Evolutionary conservation across 2,113 vertebrate genomes (phyloP), one percentile per base, ranked within the genome.

Genomic region (Girardinichthys multiradiatus): DNA sequence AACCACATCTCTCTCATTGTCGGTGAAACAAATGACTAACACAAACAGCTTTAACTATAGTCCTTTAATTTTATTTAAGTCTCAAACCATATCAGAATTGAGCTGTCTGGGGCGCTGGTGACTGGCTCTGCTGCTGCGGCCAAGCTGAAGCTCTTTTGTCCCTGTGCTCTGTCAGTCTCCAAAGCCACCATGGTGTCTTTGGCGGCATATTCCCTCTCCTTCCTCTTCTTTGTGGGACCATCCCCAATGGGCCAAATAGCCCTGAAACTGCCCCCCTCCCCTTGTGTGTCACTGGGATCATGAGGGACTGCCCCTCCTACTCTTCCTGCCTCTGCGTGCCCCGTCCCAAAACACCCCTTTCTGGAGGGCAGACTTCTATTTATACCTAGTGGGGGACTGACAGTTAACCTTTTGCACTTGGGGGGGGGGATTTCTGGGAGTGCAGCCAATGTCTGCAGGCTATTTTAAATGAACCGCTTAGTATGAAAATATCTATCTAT

Each of bases 381-480:
- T 92, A 90, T 91, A 91, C 93, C 89, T 91, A 91, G 91, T 87
- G 72, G 91, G 91, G 91, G 91, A 91, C 88, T 94, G 92, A 93
- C 92, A 91, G 92, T 90, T 93, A 92, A 93, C 93, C 93, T 93
- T 94, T 94, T 86, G 92, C 91, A 89, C 91, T 89, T n/a, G n/a
- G n/a, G 88, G 84, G 84, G 48, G 86, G 86, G 88, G 69, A 92
- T 90, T 84, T 91, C 92, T 90, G 87, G 92, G 91, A 92, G 68
- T 35, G 37, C 65, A 83, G 89, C 92, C 92, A 94, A 90, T 85
- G 79, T 90, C 80, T 81, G 77, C 69, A 80, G 75, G 84, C 84
- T 82, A 39, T 78, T 85, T 79, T 86, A 63, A 81, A 83, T 90
- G 66, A 81, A 77, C 72, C 72, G 76, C 83, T 82, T 11, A 72